Conservation (phyloP, 2,888 invertebrate genomes). For the Crematogaster levior region DNA sequence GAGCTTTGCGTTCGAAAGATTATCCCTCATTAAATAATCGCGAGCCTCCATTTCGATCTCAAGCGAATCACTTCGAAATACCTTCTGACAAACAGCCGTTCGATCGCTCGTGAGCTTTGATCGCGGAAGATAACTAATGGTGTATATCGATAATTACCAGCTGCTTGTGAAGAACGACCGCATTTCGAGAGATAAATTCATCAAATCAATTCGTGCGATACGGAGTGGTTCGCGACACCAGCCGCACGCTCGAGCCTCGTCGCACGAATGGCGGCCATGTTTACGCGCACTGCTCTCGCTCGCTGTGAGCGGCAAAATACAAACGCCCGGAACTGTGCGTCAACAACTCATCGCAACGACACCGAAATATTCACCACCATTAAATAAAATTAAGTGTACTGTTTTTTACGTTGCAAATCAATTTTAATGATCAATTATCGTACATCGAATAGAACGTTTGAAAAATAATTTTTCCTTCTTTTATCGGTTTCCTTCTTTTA, state of each 20-base stretch:
- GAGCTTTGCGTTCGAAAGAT: background rate
- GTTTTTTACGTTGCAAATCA: background rate
- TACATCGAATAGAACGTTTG: background rate
- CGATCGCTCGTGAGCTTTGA: background rate
- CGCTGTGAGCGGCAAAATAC: background rate
- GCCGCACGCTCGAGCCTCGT: background rate
- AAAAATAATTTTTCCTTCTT: too few species aligned
- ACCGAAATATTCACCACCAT: background rate
- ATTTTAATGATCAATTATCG: background rate
- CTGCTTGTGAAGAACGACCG: background rate
- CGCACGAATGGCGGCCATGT: background rate
- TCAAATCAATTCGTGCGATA: too few species aligned
- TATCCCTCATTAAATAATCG: background rate
- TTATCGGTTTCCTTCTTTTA: too few species aligned
- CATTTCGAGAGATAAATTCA: background rate
- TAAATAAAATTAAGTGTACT: background rate
- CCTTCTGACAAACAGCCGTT: background rate
- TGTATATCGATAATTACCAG: background rate
- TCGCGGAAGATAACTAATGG: background rate
- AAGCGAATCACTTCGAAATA: too few species aligned
- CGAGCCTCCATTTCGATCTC: background rate
- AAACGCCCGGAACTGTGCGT: background rate
- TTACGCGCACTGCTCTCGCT: background rate
- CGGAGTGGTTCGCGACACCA: background rate
- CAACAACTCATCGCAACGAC: too few species aligned